Base-by-base conservation (phyloP, 64 coral and sea anemone genomes). In the Porites lutea region DNA sequence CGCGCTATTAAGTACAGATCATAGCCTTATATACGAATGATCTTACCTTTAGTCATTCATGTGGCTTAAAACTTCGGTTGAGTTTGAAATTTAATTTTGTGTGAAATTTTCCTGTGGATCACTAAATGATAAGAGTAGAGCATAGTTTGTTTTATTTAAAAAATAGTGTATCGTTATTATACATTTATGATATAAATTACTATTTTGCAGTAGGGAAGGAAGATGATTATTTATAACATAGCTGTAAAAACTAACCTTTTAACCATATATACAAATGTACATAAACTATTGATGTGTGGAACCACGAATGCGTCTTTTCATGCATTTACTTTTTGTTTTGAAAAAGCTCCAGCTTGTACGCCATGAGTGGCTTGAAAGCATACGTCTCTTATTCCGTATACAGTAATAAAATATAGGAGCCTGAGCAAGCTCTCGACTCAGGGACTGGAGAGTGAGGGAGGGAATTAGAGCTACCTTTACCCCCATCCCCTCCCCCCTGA, bases 211-310 rank as follows among this genome's bases (percentile, higher is more conserved):
- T 82, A 65, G 37, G 48, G 64, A 45, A 82, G 64, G 58, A 23
- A 82, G 48, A 65, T 65, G 13, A 48, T 66, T 82, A 82, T 64
- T 82, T 65, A 82, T 48, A 49, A 19, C 18, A 55, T 48, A 49
- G 16, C 43, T 82, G 79, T 82, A 48, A 65, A 65, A 82, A 65
- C 6, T 64, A 82, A 64, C 27, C 13, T 6, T n/a, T 48, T 18
- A 82, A 44, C 11, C n/a, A 78, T 20, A 78, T 16, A 19, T 63
- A 82, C 5, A 47, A 63, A 37, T 63, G 79, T 82, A 64, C 27
- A 82, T 61, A 82, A 82, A 61, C 21, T 82, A 61, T 76, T 76
- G 27, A 37, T 37, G 52, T 82, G 23, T 20, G n/a, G 8, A 43
- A 62, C 45, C 44, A 47, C 3, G 10, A 62, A 14, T 45, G 20